phyloP scores from a whole-genome alignment of 1,140 invertebrate genomes.

The Macrocentrus cingulum region DNA sequence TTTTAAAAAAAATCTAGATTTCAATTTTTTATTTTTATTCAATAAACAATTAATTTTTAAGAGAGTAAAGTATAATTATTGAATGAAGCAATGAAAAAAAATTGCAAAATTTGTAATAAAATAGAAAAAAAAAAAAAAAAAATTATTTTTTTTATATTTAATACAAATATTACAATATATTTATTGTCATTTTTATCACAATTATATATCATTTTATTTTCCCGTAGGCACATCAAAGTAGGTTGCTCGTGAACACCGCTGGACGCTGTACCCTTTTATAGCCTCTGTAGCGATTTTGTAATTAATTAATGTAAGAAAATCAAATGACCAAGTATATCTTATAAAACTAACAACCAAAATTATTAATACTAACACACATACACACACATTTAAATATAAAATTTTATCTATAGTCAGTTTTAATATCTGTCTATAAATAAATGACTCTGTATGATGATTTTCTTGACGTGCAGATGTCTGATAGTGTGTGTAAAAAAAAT shows the following conservation, averaged over 20 bases:
- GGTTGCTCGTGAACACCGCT: conserved; percentile 57
- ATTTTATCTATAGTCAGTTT: conserved; percentile 25
- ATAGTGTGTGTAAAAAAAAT: not conserved
- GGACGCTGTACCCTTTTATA: conserved; percentile 48
- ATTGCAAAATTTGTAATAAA: too few species aligned
- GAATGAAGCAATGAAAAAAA: too few species aligned
- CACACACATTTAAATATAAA: not conserved
- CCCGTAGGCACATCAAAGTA: conserved; percentile 55
- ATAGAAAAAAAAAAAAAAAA: too few species aligned
- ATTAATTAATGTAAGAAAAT: conserved; percentile 30
- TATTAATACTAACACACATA: conserved; percentile 8
- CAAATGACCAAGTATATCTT: conserved; percentile 18
- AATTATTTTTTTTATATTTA: too few species aligned
- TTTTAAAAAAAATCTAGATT: too few species aligned
- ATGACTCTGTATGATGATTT: not conserved
- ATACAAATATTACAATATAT: not conserved
- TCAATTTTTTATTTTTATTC: too few species aligned
- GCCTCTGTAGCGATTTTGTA: conserved; percentile 37
- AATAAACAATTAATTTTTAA: too few species aligned
- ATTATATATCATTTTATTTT: conserved; percentile 41
- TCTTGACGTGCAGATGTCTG: conserved; percentile 2
- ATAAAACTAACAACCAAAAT: too few species aligned
- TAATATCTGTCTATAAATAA: not conserved
- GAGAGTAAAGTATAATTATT: too few species aligned
- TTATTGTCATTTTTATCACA: conserved; percentile 27